These are phyloP conservation scores for Andricus grossulariae DNA, from an alignment of 1,140 invertebrate genomes.

Conservation along the genomic window DNA sequence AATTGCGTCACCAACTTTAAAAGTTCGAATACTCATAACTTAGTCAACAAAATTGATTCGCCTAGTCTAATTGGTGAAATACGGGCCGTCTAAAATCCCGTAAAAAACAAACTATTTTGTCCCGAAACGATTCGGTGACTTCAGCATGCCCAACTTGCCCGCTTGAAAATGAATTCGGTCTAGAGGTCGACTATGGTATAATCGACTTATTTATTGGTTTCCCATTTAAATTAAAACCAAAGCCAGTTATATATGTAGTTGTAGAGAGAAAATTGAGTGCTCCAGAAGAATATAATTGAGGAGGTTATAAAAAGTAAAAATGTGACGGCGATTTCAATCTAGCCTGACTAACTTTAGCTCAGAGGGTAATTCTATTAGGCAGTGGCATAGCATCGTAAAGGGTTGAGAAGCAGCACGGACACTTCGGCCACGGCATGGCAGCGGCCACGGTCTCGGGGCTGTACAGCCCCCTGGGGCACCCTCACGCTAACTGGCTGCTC, in stretches of 20 bases:
- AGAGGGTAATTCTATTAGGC: slow-evolving; percentile 74
- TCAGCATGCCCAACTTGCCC: no score
- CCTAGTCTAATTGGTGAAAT: no score
- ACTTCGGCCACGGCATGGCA: slow-evolving; percentile 11
- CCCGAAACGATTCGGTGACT: no score
- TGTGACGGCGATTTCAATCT: slow-evolving; percentile 74
- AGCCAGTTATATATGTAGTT: slow-evolving; percentile 41
- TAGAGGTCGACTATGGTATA: no score
- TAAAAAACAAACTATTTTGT: no score
- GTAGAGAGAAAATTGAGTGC: slow-evolving; percentile 20
- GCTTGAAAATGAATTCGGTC: no score
- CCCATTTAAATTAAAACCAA: background rate
- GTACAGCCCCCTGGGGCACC: slow-evolving; percentile 76
- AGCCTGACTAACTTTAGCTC: slow-evolving; percentile 68
- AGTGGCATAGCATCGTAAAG: slow-evolving; percentile 71
- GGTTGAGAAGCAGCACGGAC: slow-evolving; percentile 65
- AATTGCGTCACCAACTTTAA: no score
- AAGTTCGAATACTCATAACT: no score
- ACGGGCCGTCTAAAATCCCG: no score
- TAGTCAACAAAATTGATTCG: no score
- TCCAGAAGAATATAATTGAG: slow-evolving; percentile 66
- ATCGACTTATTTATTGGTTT: no score
- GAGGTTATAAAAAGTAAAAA: slow-evolving; percentile 68
- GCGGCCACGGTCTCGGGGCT: slow-evolving; percentile 59
- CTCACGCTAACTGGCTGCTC: slow-evolving; percentile 76